Percentiles rank a stretch among this genome's conserved stretches.
phyloP scores from a whole-genome alignment of 2,797 vertebrate species.

The Microctenopoma stevenorrisi region DNA sequence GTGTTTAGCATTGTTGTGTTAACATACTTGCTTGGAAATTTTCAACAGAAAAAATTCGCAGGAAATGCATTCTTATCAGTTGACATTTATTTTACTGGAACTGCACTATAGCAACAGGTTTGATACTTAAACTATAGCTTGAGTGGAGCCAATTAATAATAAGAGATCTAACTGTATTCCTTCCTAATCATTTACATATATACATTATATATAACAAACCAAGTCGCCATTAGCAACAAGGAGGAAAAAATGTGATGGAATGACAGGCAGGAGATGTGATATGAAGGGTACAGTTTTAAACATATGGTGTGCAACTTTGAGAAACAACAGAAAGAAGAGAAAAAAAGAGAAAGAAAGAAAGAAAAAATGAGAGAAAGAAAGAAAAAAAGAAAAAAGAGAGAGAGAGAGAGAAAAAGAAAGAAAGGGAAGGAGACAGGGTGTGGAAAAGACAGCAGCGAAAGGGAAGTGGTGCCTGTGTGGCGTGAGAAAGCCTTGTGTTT shows the following conservation, averaged over 20 bases:
- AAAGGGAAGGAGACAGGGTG: constrained; percentile 52
- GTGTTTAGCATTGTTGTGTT: neutral
- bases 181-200: neutral
- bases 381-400: constrained; percentile 26
- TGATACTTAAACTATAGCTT: neutral
- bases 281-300: constrained; percentile 30
- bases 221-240: constrained; percentile 10
- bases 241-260: constrained; percentile 19
- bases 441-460: constrained; percentile 67
- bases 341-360: constrained; percentile 34
- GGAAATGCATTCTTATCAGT: neutral
- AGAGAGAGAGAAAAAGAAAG: constrained; percentile 13
- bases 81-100: neutral
- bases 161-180: constrained; percentile 5
- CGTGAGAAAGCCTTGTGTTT: constrained; percentile 76
- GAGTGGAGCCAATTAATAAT: neutral
- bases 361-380: constrained; percentile 26
- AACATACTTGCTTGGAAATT: neutral
- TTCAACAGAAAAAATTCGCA: neutral
- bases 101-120: neutral
- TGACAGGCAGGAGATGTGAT: constrained; percentile 41
- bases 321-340: constrained; percentile 29
- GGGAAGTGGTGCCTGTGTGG: constrained; percentile 76
- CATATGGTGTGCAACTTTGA: constrained; percentile 11
- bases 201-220: constrained; percentile 6